Conservation (phyloP, 2,888 invertebrate species). For the Drosophila robusta region DNA sequence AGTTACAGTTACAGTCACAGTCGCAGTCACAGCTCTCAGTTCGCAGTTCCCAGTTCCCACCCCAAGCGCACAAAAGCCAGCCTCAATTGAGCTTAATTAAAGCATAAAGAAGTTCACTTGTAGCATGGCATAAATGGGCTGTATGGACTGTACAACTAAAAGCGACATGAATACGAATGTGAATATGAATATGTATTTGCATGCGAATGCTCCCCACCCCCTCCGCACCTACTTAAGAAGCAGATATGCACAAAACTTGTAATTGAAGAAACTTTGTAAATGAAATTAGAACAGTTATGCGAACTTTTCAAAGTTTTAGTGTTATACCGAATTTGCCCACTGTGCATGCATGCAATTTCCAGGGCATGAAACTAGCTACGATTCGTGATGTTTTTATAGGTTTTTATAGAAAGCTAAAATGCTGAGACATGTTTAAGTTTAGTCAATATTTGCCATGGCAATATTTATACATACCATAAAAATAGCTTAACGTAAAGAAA, state of each 20-base stretch:
- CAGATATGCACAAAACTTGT: not conserved
- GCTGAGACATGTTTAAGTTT: too few relatives aligned
- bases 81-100: conserved; percentile 80
- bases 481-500: not conserved
- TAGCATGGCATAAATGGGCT: conserved; percentile 32
- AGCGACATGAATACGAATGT: conserved; percentile 24
- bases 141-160: not conserved
- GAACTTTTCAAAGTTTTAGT: too few relatives aligned
- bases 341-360: too few relatives aligned
- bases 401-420: too few relatives aligned
- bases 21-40: not conserved
- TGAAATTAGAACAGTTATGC: not conserved
- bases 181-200: conserved; percentile 9
- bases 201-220: not conserved
- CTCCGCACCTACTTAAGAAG: not conserved
- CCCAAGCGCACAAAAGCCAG: conserved; percentile 21
- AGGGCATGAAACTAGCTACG: too few relatives aligned
- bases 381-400: too few relatives aligned
- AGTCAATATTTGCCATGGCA: too few relatives aligned
- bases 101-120: conserved; percentile 74
- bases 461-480: not conserved
- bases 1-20: not conserved
- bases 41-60: too few relatives aligned
- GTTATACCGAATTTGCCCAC: too few relatives aligned
- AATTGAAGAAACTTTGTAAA: not conserved